These are phyloP conservation scores for Eleginops maclovinus DNA, from an alignment of 2,113 vertebrate species.

Conservation along the genomic window DNA sequence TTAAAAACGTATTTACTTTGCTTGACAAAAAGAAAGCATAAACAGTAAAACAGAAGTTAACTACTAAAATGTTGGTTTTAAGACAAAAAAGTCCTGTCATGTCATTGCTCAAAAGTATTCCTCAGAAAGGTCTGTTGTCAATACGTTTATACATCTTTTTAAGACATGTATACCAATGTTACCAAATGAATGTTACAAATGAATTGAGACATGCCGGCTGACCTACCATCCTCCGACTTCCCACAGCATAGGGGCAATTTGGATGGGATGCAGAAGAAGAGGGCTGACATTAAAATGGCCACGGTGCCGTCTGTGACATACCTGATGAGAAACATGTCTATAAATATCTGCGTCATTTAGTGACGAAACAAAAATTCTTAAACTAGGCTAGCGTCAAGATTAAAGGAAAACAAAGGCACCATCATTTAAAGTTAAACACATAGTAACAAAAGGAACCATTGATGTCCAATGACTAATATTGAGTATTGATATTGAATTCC, in stretches of 20 bases:
- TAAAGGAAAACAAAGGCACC: not conserved
- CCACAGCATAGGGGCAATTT: conserved; percentile 52
- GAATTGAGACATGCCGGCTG: not conserved
- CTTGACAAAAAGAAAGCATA: not conserved
- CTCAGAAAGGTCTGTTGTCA: not conserved
- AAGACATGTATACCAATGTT: not conserved
- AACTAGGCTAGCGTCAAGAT: too few species aligned
- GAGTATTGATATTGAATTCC: too few species aligned
- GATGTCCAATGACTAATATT: not conserved
- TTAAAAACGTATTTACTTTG: not conserved
- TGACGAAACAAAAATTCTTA: not conserved
- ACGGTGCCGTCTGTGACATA: conserved; percentile 89
- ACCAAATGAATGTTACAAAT: too few species aligned
- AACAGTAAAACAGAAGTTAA: not conserved
- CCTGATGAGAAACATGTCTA: conserved; percentile 71
- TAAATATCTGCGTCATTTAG: not conserved
- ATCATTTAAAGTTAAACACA: too few species aligned
- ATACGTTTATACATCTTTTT: not conserved
- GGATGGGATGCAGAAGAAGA: conserved; percentile 88
- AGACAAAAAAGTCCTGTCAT: not conserved
- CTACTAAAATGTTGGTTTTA: not conserved
- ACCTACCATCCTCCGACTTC: conserved; percentile 33
- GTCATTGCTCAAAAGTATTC: not conserved
- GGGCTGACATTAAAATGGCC: conserved; percentile 83
- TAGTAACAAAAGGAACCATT: not conserved